Evolutionary conservation across 1,140 invertebrate genomes (phyloP), one percentile per base, ranked within the genome.

Genomic region (Calliopsis andreniformis): DNA sequence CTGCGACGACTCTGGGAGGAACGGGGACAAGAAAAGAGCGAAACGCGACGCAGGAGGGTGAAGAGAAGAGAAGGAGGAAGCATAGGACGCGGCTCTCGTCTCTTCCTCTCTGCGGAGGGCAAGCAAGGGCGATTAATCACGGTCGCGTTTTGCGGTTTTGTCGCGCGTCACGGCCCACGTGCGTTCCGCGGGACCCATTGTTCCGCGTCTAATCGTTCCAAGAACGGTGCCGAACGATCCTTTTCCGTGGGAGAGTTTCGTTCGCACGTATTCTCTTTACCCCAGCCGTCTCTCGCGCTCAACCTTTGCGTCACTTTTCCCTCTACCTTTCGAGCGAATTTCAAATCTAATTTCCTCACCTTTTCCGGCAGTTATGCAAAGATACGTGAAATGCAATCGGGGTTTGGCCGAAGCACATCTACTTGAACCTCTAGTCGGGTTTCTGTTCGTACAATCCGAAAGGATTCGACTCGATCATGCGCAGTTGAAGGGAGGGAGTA

Each of bases 61-160:
- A 20, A 62, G 63, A 43, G 39, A 47, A 25, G 43, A 80, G 62
- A 59, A 63, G 45, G 16, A 61, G 72, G 64, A 68, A 68, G 56
- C 66, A 30, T 61, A 62, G 63, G 66, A 51, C 47, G 55, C 63
- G 77, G 55, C 61, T 35, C 28, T 53, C 71, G 79, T 47, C 68
- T 55, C 67, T 63, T 47, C 62, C 51, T 66, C 35, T 12, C 42
- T 43, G 45, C 28, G 43, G 58, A 71, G 56, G 78, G 62, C 73
- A 76, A 72, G 49, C 76, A 69, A n/a, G 39, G 43, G 23, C 82
- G 82, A 83, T 83, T 83, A 83, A 83, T 83, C 82, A 83, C 80
- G 82, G 76, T 83, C 82, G 82, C 80, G 72, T 83, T 83, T 83
- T 83, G 82, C 82, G 80, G 82, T 82, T 83, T 82, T 83, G 80